Base-by-base conservation (phyloP, 2,797 vertebrate genomes). In the Monodelphis domestica region DNA sequence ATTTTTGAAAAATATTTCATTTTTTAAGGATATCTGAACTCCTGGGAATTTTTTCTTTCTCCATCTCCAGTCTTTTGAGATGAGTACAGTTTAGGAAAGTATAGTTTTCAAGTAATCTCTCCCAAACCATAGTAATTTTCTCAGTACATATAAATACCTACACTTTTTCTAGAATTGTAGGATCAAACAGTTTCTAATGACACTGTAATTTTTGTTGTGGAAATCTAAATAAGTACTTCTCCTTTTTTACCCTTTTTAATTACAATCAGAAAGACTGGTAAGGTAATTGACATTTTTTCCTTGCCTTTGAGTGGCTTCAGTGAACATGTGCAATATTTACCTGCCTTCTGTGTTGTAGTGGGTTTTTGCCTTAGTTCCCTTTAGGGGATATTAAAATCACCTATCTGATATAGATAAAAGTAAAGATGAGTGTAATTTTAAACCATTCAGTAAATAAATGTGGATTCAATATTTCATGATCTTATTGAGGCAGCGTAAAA, bases 161-260 rank as follows among this genome's bases (percentile, higher is more conserved):
- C 10, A 15, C 50, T 59, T 54, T 91, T 91, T 95, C 90, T 90
- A 89, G 63, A 50, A 94, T 56, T 33, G 91, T 92, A 88, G 54
- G 50, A 90, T 94, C 89, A 95, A 56, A 94, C 91, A 21, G 12
- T 91, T 97, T 92, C 50, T 29, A 91, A 93, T 92, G 89, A 70
- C 51, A 21, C 87, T 90, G 53, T 93, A 87, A 94, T 92, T 96
- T 95, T 95, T 90, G 87, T 94, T 52, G 45, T 94, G 88, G 63
- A 94, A 95, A 89, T 94, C 21, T 59, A 95, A 96, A 90, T 94
- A 94, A 93, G 17, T 94, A 88, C 24, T 92, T 78, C 7, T 30
- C 88, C 52, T 95, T 15, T 84, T 91, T 15, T 38, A 54, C 26
- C 87, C 87, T 51, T 94, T n/a, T 89, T 93, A 89, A 51, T 95